A percentile compares a stretch with the other conserved stretches of the same genome.
phyloP scores from a whole-genome alignment of 1,140 invertebrate species.

The Cotesia chilonis region DNA sequence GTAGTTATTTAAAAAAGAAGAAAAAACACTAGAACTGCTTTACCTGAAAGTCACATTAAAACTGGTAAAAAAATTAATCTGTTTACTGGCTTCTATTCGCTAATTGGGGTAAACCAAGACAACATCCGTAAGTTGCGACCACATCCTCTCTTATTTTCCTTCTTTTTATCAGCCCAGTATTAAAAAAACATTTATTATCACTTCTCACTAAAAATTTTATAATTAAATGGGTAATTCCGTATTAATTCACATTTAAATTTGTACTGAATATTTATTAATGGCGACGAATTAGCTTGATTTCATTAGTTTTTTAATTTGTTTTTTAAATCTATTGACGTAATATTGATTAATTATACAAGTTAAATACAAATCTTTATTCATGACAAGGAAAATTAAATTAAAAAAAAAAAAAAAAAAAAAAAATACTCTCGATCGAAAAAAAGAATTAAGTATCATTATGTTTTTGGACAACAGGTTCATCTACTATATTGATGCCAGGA shows the following conservation, averaged over 20 bases:
- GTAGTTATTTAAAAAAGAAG: neutral
- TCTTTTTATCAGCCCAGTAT: conserved; percentile 28
- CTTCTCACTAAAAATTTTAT: neutral
- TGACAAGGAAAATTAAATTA: neutral
- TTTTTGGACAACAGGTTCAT: too few species aligned
- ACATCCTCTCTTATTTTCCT: conserved; percentile 37
- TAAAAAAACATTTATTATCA: conserved; percentile 12
- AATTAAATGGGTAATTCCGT: neutral
- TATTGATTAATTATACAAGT: neutral
- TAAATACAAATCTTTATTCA: conserved; percentile 19
- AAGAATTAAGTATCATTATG: too few species aligned
- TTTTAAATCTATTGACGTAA: neutral
- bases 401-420: too few species aligned
- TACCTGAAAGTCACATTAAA: neutral
- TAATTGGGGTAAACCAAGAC: conserved; percentile 19
- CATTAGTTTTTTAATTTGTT: neutral
- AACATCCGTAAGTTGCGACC: conserved; percentile 44
- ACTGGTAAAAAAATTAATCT: conserved; percentile 8
- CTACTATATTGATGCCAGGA: too few species aligned
- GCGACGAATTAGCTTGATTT: neutral
- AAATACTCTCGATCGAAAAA: too few species aligned
- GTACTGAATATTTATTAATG: neutral
- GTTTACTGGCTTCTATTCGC: neutral
- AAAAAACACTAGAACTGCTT: neutral
- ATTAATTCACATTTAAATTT: neutral